Percentiles rank a stretch among this genome's conserved stretches.
These are phyloP conservation scores for Gobius niger DNA, from an alignment of 2,113 vertebrate genomes.

Conservation along the genomic window DNA sequence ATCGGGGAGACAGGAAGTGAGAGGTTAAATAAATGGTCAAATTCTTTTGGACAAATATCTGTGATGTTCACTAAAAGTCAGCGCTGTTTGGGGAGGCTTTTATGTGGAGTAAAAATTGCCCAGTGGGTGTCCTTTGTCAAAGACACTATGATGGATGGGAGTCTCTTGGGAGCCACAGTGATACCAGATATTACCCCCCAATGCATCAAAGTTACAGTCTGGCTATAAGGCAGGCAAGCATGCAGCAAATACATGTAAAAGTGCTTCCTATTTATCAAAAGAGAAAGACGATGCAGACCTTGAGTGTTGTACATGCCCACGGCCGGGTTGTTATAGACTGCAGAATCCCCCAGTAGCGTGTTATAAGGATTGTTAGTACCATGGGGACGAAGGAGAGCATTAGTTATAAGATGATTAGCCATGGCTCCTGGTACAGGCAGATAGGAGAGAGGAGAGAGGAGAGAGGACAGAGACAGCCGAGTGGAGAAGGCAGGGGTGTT, in stretches of 20 bases:
- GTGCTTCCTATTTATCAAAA: conserved; percentile 39
- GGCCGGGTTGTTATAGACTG: conserved; percentile 99
- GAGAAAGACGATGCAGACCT: conserved; percentile 87
- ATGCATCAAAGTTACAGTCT: conserved; percentile 24
- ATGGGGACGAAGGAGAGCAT: conserved; percentile 99
- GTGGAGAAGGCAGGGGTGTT: conserved; percentile 35
- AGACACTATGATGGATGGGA: conserved; percentile 36
- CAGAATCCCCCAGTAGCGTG: conserved; percentile 99
- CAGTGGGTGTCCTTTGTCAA: conserved; percentile 36
- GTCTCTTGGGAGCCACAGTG: conserved; percentile 57
- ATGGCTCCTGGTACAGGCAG: conserved; percentile 97
- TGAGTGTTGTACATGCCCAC: conserved; percentile 99
- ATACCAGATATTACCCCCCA: conserved; percentile 29
- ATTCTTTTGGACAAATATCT: not conserved
- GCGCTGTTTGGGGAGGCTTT: not conserved
- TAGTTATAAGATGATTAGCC: conserved; percentile 99
- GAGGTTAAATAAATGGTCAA: no score
- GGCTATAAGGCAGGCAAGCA: conserved; percentile 38
- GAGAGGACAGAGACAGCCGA: conserved; percentile 71
- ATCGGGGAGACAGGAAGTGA: no score
- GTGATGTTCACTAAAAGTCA: not conserved
- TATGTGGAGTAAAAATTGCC: conserved; percentile 22
- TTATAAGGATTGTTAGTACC: conserved; percentile 99
- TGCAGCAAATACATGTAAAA: conserved; percentile 40
- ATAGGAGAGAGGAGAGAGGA: conserved; percentile 86